A percentile compares a stretch with the other conserved stretches of the same genome.
These are phyloP conservation scores for Laterallus jamaicensis DNA, from an alignment of 2,113 vertebrate genomes.

Conservation along the genomic window DNA sequence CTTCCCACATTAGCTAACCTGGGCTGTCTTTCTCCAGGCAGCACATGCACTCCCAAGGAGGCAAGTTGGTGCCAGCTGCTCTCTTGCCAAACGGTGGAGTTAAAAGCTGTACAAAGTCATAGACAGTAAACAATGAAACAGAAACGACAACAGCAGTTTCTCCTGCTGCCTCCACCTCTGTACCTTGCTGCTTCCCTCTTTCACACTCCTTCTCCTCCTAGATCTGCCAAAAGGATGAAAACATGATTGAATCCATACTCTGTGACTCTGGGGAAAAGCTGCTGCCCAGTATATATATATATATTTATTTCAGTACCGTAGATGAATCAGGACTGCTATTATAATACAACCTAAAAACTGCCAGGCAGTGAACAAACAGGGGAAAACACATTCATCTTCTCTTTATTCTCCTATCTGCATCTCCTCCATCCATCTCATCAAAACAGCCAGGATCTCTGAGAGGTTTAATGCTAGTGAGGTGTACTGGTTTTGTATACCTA, in stretches of 20 bases:
- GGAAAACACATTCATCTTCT: neutral
- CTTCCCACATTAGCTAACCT: neutral
- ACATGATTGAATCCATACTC: neutral
- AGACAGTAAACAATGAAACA: conserved; percentile 56
- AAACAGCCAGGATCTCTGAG: neutral
- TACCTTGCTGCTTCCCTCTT: neutral
- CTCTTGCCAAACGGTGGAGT: conserved; percentile 55
- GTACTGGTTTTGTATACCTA: neutral
- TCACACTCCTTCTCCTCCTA: neutral
- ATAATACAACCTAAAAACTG: neutral
- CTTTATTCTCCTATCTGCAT: neutral
- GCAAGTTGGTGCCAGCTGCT: conserved; percentile 45
- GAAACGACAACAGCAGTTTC: conserved; percentile 36
- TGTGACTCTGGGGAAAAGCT: conserved; percentile 24
- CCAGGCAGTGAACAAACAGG: neutral
- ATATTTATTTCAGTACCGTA: neutral
- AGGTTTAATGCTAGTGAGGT: neutral
- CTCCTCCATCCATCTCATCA: neutral
- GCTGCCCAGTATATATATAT: neutral
- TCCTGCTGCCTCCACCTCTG: conserved; percentile 24
- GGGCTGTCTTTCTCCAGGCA: conserved; percentile 8
- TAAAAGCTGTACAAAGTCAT: conserved; percentile 61
- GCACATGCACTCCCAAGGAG: conserved; percentile 3
- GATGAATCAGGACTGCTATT: neutral
- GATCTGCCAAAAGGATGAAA: conserved; percentile 7